Evolutionary conservation across 1,140 invertebrate species (phyloP).

Genomic region (Mamestra configurata): DNA sequence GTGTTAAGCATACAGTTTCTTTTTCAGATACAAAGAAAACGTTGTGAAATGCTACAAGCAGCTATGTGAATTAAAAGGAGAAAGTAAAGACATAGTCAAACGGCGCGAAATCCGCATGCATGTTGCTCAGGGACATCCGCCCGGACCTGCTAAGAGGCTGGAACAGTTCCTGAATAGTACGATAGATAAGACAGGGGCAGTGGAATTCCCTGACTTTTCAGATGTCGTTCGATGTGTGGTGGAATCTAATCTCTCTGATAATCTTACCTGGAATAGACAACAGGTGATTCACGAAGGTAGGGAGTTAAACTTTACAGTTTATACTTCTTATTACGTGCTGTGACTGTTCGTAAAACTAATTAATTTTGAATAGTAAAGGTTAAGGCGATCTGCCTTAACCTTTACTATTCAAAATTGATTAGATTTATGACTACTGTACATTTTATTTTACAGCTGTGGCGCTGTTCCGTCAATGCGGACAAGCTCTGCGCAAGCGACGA

Average conservation of each 20-base stretch:
- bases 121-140: conserved; percentile 62
- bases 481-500: conserved; percentile 71
- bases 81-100: conserved; percentile 55
- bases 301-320: neutral
- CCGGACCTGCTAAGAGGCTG: conserved; percentile 64
- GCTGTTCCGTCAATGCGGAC: conserved; percentile 74
- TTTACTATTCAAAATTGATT: too few relatives aligned
- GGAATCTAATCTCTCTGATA: conserved; percentile 62
- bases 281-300: conserved; percentile 71
- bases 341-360: too few relatives aligned
- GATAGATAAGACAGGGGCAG: conserved; percentile 61
- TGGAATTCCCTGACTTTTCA: conserved; percentile 71
- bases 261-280: conserved; percentile 65
- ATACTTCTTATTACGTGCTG: neutral
- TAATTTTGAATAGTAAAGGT: too few relatives aligned
- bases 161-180: conserved; percentile 73
- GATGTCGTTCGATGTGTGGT: conserved; percentile 74
- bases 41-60: conserved; percentile 70
- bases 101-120: conserved; percentile 59
- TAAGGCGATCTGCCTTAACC: too few relatives aligned
- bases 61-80: conserved; percentile 64
- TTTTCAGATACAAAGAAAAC: conserved; percentile 66
- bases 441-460: conserved; percentile 60
- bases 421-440: neutral
- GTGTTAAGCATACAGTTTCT: neutral